Evolutionary conservation across 2,888 invertebrate genomes (phyloP).

Genomic region (Drosophila putrida): DNA sequence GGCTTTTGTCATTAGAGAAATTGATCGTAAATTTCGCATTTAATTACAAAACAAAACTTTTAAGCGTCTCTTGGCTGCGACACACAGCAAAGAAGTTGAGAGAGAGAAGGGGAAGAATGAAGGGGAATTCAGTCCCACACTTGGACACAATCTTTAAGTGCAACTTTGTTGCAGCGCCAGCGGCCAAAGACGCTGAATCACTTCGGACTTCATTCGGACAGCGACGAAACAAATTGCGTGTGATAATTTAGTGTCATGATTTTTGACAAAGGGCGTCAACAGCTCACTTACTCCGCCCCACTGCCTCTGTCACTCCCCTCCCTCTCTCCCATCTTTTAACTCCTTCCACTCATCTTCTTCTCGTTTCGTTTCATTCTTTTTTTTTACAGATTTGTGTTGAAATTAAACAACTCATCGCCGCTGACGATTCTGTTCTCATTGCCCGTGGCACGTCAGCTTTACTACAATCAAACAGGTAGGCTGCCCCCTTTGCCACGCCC

Average conservation of each 20-base stretch:
- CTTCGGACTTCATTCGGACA: constrained; percentile 28
- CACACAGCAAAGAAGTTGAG: neutral
- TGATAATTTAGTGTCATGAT: constrained; percentile 80
- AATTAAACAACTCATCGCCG: constrained; percentile 83
- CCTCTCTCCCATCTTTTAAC: constrained; percentile 4
- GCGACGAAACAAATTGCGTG: constrained; percentile 67
- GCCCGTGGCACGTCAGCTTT: constrained; percentile 83
- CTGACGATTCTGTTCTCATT: constrained; percentile 84
- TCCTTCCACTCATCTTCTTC: constrained; percentile 19
- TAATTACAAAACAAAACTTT: constrained; percentile 72
- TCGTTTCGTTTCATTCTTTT: constrained; percentile 40
- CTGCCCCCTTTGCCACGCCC: constrained; percentile 1
- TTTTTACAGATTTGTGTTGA: constrained; percentile 82
- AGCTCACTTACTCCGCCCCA: constrained; percentile 62
- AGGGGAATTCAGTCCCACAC: constrained; percentile 18
- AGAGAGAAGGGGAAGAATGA: neutral
- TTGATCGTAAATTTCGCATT: constrained; percentile 76
- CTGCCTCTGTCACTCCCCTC: neutral
- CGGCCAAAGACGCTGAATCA: constrained; percentile 74
- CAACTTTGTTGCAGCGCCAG: constrained; percentile 69
- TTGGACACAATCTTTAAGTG: constrained; percentile 42
- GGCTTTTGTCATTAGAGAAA: constrained; percentile 73
- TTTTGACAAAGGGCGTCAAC: constrained; percentile 77
- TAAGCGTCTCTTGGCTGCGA: constrained; percentile 4
- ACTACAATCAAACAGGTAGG: constrained; percentile 85